A percentile compares a stretch with the other conserved stretches of the same genome.
phyloP scores from a whole-genome alignment of 2,113 vertebrate genomes.

The Nibea coibor region DNA sequence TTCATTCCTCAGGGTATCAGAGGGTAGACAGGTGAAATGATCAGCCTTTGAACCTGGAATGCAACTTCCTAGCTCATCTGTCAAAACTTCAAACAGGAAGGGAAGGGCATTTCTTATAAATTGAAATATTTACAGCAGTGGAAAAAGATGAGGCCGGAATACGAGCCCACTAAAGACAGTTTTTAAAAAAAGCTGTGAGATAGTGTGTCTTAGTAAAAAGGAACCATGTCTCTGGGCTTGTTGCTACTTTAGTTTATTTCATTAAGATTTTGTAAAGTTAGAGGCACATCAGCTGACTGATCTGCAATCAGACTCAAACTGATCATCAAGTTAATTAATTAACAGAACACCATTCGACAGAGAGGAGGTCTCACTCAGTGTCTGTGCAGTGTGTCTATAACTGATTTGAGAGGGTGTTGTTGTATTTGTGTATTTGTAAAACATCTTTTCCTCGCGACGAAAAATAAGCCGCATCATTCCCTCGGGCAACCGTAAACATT shows the following conservation, averaged over 20 bases:
- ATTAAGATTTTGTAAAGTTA: neutral
- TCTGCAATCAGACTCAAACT: neutral
- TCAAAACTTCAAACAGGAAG: slow-evolving; percentile 20
- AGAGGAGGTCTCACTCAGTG: neutral
- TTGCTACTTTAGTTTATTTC: neutral
- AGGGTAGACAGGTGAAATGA: slow-evolving; percentile 45
- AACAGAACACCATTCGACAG: slow-evolving; percentile 2
- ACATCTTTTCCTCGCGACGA: slow-evolving; percentile 27
- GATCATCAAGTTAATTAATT: neutral
- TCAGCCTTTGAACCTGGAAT: slow-evolving; percentile 37
- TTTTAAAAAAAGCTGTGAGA: neutral
- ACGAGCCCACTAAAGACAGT: neutral
- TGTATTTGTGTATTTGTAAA: slow-evolving; percentile 28
- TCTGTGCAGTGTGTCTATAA: neutral
- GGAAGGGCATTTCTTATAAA: slow-evolving; percentile 1
- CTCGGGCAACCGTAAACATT: slow-evolving; percentile 69
- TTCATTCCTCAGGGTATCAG: slow-evolving; percentile 23
- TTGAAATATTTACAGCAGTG: slow-evolving; percentile 17
- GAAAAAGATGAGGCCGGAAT: neutral
- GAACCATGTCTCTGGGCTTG: neutral
- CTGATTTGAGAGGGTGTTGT: slow-evolving; percentile 2
- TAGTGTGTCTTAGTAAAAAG: neutral
- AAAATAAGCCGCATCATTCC: slow-evolving; percentile 51
- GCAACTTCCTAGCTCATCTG: slow-evolving; percentile 38
- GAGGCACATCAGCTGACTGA: slow-evolving; percentile 10